A percentile compares a stretch with the other conserved stretches of the same genome.
Evolutionary conservation across 64 coral and sea anemone genomes (phyloP).

Genomic region (Pocillopora damicornis): DNA sequence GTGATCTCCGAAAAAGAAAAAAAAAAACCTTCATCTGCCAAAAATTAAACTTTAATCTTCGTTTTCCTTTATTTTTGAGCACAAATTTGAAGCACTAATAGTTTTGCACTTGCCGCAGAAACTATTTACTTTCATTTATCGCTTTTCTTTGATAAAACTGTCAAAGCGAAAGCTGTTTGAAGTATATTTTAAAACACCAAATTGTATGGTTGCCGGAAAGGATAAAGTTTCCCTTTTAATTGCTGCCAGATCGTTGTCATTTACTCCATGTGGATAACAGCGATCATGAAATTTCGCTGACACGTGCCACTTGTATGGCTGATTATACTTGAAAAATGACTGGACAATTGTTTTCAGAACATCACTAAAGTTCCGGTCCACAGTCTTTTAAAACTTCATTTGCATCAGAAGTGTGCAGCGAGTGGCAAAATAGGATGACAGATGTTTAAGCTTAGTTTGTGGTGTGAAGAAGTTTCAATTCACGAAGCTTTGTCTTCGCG

Average conservation of each 20-base stretch:
- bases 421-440: neutral
- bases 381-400: constrained; percentile 11
- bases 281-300: neutral
- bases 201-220: constrained; percentile 12
- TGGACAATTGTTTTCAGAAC: constrained; percentile 15
- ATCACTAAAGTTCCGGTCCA: neutral
- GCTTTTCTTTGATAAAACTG: constrained; percentile 10
- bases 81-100: neutral
- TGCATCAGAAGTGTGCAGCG: constrained; percentile 12
- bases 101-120: neutral
- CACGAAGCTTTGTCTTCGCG: neutral
- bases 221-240: constrained; percentile 20
- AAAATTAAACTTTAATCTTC: neutral
- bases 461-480: neutral
- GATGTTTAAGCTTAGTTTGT: neutral
- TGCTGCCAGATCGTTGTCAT: neutral
- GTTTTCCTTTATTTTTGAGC: neutral
- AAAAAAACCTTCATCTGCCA: neutral
- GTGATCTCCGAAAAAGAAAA: neutral
- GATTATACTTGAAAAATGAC: constrained; percentile 28
- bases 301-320: neutral
- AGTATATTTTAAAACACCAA: neutral
- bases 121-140: constrained; percentile 17
- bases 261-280: neutral
- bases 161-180: neutral